Base-by-base conservation (phyloP, 2,113 vertebrate species). In the Rhinolophus sinicus region DNA sequence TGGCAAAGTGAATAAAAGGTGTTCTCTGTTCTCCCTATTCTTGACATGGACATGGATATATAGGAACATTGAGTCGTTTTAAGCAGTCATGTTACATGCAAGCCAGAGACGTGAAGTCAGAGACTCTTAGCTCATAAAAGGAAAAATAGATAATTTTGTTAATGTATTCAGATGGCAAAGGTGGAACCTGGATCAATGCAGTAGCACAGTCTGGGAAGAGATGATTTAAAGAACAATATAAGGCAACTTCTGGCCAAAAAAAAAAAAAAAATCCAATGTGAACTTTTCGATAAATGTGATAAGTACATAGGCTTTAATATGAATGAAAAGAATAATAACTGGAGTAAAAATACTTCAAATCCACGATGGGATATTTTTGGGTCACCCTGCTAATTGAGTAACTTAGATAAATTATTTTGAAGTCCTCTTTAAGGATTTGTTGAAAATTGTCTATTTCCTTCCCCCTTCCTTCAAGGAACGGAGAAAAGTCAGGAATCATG, bases 401-500 rank as follows among this genome's bases (percentile, higher is more conserved):
- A 90, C 6, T 40, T 65, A 73, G 52, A 44, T 56, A 82, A 81
- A 47, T 65, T 82, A 96, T 82, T 88, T 62, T 35, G 21, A 94
- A 94, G 40, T 11, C 9, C 21, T 84, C 58, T 73, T 64, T 92
- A 56, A 94, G 58, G 35, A 38, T 80, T 88, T 96, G 38, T 76
- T 76, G 44, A 93, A 93, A 88, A 24, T 60, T 62, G 0, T 67
- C 30, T 78, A 38, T 86, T 70, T 54, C n/a, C 40, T 54, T 62
- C 38, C 5, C 16, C 24, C 52, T 16, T 76, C 72, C 21, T 64
- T 89, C 54, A 69, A 76, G 72, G 18, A 72, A 85, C 33, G 69
- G 65, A 90, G 87, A 92, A 96, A 94, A 84, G 33, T 38, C 26
- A 72, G 69, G 70, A 81, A 93, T 67, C 28, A 16, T 44, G 50